Percentiles rank a stretch among this genome's conserved stretches.
Conservation (phyloP, 2,113 vertebrate species). For the Sinocyclocheilus maitianheensis region DNA sequence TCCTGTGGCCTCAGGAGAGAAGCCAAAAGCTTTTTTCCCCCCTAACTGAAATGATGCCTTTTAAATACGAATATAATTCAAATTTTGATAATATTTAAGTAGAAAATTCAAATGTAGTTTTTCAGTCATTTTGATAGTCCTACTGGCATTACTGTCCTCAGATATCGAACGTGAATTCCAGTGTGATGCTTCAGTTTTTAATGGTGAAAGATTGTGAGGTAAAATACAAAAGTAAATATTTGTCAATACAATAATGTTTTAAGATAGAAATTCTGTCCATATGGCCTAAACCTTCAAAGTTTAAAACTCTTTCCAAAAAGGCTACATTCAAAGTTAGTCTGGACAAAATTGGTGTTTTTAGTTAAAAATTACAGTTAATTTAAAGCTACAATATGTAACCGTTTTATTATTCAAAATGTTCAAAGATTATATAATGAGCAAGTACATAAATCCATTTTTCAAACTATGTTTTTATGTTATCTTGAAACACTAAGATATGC, state of each 20-base stretch:
- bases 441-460: background rate
- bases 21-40: too few species aligned
- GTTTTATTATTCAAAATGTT: background rate
- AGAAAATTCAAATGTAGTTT: too few species aligned
- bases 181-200: too few species aligned
- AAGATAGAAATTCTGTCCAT: background rate
- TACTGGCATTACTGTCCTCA: too few species aligned
- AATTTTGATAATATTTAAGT: too few species aligned
- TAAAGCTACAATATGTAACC: background rate
- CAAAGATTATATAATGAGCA: background rate
- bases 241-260: too few species aligned
- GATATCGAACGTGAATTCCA: background rate
- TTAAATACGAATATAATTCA: too few species aligned
- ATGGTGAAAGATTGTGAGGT: too few species aligned
- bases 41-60: too few species aligned
- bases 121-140: too few species aligned
- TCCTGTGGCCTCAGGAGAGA: too few species aligned
- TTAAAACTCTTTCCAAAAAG: background rate
- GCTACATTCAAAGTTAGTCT: background rate
- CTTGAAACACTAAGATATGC: background rate
- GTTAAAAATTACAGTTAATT: background rate
- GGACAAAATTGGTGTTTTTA: background rate
- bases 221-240: too few species aligned
- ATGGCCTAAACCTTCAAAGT: background rate
- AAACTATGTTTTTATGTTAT: background rate